Conservation (phyloP, 1,140 invertebrate genomes). For the Ceratina calcarata region DNA sequence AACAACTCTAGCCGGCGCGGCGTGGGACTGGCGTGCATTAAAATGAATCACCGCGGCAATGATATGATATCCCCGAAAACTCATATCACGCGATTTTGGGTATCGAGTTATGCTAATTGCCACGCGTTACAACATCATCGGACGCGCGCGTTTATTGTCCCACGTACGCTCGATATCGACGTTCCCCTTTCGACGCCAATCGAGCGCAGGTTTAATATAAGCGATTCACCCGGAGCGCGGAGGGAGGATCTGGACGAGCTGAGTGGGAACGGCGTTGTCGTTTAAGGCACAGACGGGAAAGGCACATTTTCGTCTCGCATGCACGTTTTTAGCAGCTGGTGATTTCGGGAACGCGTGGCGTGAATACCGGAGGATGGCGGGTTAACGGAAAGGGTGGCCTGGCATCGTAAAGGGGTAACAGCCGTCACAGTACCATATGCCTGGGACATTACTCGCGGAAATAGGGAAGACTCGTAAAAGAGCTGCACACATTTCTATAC, state of each 20-base stretch:
- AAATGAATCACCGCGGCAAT: conserved; percentile 12
- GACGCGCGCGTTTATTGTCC: not conserved
- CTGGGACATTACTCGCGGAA: conserved; percentile 56
- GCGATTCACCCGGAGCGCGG: not conserved
- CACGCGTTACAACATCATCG: conserved; percentile 5
- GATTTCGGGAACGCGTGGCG: conserved; percentile 60
- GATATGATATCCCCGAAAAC: conserved; percentile 22
- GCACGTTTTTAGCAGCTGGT: conserved; percentile 65
- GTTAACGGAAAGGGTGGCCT: conserved; percentile 17
- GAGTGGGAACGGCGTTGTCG: not conserved
- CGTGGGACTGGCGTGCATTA: conserved; percentile 2
- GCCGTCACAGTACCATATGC: conserved; percentile 65
- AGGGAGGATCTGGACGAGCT: not conserved
- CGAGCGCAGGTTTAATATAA: conserved; percentile 29
- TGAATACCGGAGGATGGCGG: conserved; percentile 48
- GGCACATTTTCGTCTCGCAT: conserved; percentile 50
- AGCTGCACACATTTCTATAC: conserved; percentile 57
- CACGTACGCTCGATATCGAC: not conserved
- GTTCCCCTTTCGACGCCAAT: not conserved
- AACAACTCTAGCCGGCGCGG: not conserved
- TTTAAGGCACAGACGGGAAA: not conserved
- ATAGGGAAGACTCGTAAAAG: conserved; percentile 63
- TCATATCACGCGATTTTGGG: not conserved
- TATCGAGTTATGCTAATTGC: conserved; percentile 35
- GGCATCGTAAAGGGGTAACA: conserved; percentile 59